phyloP scores from a whole-genome alignment of 2,113 vertebrate genomes.

The Terrapene triunguis region DNA sequence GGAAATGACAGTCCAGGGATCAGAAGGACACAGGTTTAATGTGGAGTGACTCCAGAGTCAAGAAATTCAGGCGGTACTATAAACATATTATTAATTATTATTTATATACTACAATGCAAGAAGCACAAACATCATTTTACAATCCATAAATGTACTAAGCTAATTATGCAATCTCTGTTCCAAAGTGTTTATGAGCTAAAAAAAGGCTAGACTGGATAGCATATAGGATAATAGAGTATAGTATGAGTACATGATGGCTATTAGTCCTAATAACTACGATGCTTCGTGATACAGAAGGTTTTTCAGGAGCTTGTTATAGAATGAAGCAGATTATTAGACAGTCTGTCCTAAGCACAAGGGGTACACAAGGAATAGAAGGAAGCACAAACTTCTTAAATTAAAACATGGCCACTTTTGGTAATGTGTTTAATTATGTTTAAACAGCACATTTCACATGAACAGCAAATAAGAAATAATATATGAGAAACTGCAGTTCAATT shows the following conservation, averaged over 20 bases:
- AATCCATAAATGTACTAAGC: neutral
- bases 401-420: neutral
- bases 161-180: neutral
- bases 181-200: neutral
- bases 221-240: neutral
- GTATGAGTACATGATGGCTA: neutral
- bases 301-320: neutral
- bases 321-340: neutral
- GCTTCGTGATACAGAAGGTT: neutral
- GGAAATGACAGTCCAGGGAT: neutral
- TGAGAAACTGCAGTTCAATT: neutral
- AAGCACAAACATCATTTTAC: rapidly evolving
- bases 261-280: neutral
- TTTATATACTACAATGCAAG: neutral
- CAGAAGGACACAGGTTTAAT: neutral
- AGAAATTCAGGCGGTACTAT: neutral
- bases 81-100: neutral
- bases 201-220: neutral
- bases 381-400: neutral
- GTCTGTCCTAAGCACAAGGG: neutral
- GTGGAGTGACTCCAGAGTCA: neutral
- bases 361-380: neutral
- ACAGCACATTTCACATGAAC: neutral
- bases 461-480: neutral
- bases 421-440: neutral